These are phyloP conservation scores for Stenotaenia linearis DNA, from an alignment of 2,888 invertebrate genomes.

Conservation along the genomic window DNA sequence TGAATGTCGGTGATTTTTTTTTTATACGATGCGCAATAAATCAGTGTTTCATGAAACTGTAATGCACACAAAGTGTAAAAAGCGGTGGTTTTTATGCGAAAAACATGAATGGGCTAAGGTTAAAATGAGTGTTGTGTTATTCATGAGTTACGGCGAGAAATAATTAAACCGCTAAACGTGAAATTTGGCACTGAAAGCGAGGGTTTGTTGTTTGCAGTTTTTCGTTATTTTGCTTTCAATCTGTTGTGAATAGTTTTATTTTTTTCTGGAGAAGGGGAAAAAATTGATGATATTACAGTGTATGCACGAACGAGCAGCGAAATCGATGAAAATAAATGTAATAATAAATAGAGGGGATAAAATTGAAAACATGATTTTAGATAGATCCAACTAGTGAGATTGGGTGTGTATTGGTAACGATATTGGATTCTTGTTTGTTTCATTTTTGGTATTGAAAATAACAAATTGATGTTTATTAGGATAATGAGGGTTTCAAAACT, in stretches of 20 bases:
- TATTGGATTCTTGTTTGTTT: too few species aligned
- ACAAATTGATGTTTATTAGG: too few species aligned
- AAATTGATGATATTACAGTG: background rate
- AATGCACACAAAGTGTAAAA: conserved; percentile 8
- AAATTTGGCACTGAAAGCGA: background rate
- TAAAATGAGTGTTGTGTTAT: background rate
- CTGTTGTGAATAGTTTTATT: too few species aligned
- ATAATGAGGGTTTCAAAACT: too few species aligned
- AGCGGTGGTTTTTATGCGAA: background rate
- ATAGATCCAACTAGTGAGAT: background rate
- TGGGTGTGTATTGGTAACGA: background rate
- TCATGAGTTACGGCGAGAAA: background rate
- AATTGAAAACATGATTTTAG: background rate
- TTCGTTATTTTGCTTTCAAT: background rate
- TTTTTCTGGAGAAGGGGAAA: background rate
- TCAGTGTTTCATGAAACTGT: conserved; percentile 5
- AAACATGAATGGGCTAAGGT: background rate
- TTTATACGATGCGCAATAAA: background rate
- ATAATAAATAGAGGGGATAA: background rate
- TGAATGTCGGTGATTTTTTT: background rate
- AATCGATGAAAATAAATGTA: background rate
- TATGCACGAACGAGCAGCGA: background rate
- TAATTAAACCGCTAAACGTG: background rate
- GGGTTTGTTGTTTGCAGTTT: background rate
- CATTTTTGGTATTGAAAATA: too few species aligned